Evolutionary conservation across 2,113 vertebrate species (phyloP).

Genomic region (Menidia beryllina): DNA sequence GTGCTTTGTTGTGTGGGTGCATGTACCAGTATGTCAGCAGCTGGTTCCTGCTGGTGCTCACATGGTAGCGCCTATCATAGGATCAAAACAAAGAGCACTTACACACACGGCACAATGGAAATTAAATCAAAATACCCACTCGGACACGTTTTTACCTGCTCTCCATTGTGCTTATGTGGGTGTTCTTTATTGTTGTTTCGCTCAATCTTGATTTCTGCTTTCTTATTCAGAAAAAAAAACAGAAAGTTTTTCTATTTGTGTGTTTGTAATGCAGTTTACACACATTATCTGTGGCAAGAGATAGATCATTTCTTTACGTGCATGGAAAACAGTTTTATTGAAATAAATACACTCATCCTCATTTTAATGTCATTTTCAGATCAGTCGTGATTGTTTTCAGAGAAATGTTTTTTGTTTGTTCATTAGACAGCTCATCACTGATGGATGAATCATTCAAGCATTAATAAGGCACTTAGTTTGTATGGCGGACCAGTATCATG

Average conservation of each 20-base stretch:
- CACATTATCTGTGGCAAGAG: background rate
- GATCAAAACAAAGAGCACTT: background rate
- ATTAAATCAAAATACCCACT: slow-evolving; percentile 15
- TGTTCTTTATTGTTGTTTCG: slow-evolving; percentile 22
- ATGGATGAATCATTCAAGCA: too few species aligned
- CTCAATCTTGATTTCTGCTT: slow-evolving; percentile 1
- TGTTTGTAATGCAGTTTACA: background rate
- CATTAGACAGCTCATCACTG: too few species aligned
- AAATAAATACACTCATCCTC: too few species aligned
- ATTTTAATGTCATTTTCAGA: too few species aligned
- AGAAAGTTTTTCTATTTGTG: background rate
- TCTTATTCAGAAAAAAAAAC: slow-evolving; percentile 32
- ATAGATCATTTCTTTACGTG: background rate
- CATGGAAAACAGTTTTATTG: too few species aligned
- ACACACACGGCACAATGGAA: background rate
- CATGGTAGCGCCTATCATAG: slow-evolving; percentile 2
- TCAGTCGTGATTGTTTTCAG: too few species aligned
- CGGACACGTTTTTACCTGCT: slow-evolving; percentile 26
- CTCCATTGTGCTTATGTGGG: slow-evolving; percentile 20
- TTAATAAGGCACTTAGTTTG: too few species aligned
- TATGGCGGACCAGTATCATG: too few species aligned
- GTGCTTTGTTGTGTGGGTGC: slow-evolving; percentile 10
- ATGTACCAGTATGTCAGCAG: slow-evolving; percentile 50
- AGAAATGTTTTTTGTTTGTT: too few species aligned
- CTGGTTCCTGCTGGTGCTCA: slow-evolving; percentile 31